Evolutionary conservation across 2,797 vertebrate genomes (phyloP).

Genomic region (Fringilla coelebs): DNA sequence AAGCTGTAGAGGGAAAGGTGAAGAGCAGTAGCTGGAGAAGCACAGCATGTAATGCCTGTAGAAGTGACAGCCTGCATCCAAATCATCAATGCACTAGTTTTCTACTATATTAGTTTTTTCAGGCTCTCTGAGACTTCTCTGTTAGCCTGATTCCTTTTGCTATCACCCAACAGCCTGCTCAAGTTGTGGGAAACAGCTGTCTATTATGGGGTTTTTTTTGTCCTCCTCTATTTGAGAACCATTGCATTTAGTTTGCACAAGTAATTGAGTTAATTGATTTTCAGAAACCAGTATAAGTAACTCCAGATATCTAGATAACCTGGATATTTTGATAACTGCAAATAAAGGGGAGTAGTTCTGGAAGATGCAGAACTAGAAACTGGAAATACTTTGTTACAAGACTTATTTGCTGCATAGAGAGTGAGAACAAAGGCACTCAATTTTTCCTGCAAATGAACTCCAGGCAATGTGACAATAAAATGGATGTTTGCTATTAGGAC

Average conservation of each 20-base stretch:
- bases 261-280: neutral
- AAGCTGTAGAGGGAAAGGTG: neutral
- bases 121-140: neutral
- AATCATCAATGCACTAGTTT: neutral
- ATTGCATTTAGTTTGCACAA: neutral
- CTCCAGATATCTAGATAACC: neutral
- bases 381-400: neutral
- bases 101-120: neutral
- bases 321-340: neutral
- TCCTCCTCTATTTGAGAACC: neutral
- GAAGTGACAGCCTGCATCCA: neutral
- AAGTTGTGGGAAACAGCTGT: neutral
- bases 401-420: neutral
- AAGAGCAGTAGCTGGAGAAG: neutral
- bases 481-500: slow-evolving; percentile 56
- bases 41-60: fast-evolving
- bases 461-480: slow-evolving; percentile 46
- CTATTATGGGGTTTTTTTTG: fast-evolving
- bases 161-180: neutral
- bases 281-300: neutral
- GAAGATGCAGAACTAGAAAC: neutral
- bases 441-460: slow-evolving; percentile 53
- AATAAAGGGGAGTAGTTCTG: neutral
- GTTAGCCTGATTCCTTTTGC: neutral
- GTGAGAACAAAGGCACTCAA: slow-evolving; percentile 13